Base-by-base conservation (phyloP, 2,113 vertebrate genomes). In the Pithys albifrons region DNA sequence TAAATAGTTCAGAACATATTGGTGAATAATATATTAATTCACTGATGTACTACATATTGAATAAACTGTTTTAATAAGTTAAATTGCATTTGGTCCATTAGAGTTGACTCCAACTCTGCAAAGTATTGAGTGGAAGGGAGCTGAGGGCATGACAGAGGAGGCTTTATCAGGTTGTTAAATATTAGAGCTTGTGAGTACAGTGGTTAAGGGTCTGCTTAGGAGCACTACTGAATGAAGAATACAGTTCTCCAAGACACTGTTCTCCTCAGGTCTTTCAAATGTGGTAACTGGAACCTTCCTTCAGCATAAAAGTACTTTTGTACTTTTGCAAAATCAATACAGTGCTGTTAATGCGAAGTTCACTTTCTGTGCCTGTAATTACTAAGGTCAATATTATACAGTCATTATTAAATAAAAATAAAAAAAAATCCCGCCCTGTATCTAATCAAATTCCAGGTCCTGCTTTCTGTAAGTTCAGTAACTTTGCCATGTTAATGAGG, bases 21-120 rank as follows among this genome's bases (percentile, higher is more conserved):
- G 84, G 88, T 91, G 96, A 95, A 92, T 96, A 93, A 93, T 92
- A 65, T 78, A 95, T 96, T 95, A 96, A 97, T 96, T 95, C 88
- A 91, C 73, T 85, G 86, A 95, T 88, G 92, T 92, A 93, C 85
- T 92, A 85, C 81, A 23, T 85, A 93, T 92, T 64, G 91, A 95
- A 91, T 82, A 89, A 88, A 89, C 59, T 93, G 87, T 89, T 94
- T 93, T 92, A 95, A 95, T 91, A 95, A 93, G 88, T 91, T 84
- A 92, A 96, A 95, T 97, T 80, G 83, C 62, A 16, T 95, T 96
- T 93, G 91, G 88, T 73, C 89, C 76, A 37, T 78, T 92, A 72
- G 66, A 85, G 33, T 65, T 65, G 80, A 91, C 45, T 93, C 57
- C 58, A 62, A 0, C 54, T 91, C 73, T 1, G 10, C 57, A 27